Base-by-base conservation (phyloP, 2,113 vertebrate genomes). In the Hippocampus barbouri region DNA sequence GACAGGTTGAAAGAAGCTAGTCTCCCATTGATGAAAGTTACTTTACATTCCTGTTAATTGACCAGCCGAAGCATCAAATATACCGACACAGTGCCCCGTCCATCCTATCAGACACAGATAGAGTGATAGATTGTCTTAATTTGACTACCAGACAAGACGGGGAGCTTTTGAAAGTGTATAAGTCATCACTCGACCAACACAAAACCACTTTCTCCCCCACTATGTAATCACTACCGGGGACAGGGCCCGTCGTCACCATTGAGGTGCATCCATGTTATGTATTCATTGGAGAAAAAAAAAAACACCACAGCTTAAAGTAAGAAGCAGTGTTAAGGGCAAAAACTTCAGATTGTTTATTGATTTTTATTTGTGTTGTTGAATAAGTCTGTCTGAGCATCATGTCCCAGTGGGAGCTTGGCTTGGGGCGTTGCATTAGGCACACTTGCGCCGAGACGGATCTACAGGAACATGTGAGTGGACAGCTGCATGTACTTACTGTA, bases 281-380 rank as follows among this genome's bases (percentile, higher is more conserved):
- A 97, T 96, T 98, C 95, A 97, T 98, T 97, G 96, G 91, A 54
- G 4, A 34, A 89, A 86, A 87, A 94, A 92, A 66, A n/a, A 64
- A n/a, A 64, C 23, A 41, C 18, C 91, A 95, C 92, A 76, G 71
- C 69, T 86, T 82, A 77, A 83, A 66, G 64, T 49, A 84, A 79
- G 81, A 75, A 81, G 69, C 72, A 68, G 73, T 70, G 92, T 95
- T 94, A 94, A 95, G 83, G 79, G 89, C 90, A 95, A 96, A 94
- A 96, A 97, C 95, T 98, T 98, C 93, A 99, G 94, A 99, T 99
- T 98, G 96, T 98, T 98, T 99, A 98, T 98, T 98, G 96, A 99
- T 99, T 99, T 98, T 98, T 96, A 97, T 98, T 96, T 98, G 95
- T 97, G 92, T 79, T 94, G 94, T 95, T 95, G 94, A 95, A 94